Conservation (phyloP, 2,797 vertebrate species). For the Limosa lapponica region DNA sequence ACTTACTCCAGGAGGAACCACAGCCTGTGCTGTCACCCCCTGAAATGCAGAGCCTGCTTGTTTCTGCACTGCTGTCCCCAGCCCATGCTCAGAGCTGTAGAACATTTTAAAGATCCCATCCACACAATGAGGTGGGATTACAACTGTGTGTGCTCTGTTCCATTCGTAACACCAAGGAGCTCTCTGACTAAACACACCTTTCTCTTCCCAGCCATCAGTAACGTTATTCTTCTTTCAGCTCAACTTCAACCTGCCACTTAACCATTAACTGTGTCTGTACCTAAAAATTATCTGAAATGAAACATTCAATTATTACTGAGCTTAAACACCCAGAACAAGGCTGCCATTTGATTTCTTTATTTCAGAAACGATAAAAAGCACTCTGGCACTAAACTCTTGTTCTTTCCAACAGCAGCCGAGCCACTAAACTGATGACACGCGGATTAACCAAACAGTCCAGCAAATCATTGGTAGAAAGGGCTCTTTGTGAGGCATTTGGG, state of each 20-base stretch:
- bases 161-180: not conserved
- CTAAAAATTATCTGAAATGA: conserved; percentile 23
- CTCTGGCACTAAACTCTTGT: conserved; percentile 16
- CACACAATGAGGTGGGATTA: not conserved
- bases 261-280: not conserved
- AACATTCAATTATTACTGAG: not conserved
- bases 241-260: not conserved
- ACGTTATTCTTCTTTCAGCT: conserved; percentile 5
- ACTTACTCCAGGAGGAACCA: not conserved
- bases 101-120: not conserved
- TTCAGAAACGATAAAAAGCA: conserved; percentile 31
- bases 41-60: not conserved
- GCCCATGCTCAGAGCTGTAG: not conserved
- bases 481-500: not conserved
- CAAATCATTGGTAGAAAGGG: conserved; percentile 89
- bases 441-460: conserved; percentile 92
- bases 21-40: not conserved
- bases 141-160: not conserved
- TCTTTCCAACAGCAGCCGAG: conserved; percentile 84
- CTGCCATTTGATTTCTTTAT: conserved; percentile 28
- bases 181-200: not conserved
- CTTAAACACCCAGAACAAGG: not conserved
- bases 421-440: conserved; percentile 82
- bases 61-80: not conserved
- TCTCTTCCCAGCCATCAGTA: not conserved